Evolutionary conservation across 1,140 invertebrate genomes (phyloP).

Genomic region (Drosophila melanica): DNA sequence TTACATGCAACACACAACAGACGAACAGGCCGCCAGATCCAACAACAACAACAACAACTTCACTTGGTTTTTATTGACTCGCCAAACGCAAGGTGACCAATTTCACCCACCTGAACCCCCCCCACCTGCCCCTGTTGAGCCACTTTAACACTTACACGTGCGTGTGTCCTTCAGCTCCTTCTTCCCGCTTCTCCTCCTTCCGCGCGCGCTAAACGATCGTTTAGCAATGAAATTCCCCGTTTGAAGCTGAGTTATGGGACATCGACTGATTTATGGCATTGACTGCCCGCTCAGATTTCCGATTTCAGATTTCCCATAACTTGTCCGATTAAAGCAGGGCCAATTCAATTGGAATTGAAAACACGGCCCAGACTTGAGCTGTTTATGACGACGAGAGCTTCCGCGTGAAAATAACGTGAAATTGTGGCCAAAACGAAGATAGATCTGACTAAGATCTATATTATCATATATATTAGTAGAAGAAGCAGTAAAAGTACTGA

Average conservation of each 20-base stretch:
- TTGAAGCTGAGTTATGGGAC: conserved; percentile 62
- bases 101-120: not conserved
- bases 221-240: conserved; percentile 60
- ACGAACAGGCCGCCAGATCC: not conserved
- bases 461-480: no score
- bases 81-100: not conserved
- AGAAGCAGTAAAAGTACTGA: no score
- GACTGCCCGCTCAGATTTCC: conserved; percentile 46
- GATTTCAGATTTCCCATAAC: conserved; percentile 47
- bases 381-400: no score
- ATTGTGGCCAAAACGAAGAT: no score
- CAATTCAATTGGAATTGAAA: conserved; percentile 11
- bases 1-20: not conserved
- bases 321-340: conserved; percentile 1
- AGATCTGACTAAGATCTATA: no score
- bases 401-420: no score
- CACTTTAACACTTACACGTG: not conserved
- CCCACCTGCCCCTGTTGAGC: not conserved
- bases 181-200: conserved; percentile 2
- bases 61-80: conserved; percentile 8
- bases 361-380: not conserved
- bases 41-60: conserved; percentile 7
- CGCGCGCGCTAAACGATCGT: conserved; percentile 69
- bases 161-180: conserved; percentile 16
- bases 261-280: conserved; percentile 64